These are phyloP conservation scores for Chaetoderma sp. DNA, from an alignment of 2,888 invertebrate species.

Conservation along the genomic window DNA sequence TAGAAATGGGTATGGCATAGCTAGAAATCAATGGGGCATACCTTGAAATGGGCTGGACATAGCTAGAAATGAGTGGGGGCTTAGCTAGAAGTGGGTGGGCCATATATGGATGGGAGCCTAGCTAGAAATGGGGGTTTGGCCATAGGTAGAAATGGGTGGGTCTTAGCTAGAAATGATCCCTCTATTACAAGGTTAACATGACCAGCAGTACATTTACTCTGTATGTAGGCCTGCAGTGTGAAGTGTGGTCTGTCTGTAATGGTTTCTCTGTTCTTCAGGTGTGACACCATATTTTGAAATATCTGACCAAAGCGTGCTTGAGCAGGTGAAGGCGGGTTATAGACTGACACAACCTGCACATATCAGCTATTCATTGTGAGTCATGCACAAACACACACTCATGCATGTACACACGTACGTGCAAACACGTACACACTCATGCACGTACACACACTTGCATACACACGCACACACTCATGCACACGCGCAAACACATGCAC, in stretches of 20 bases:
- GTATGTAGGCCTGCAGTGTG: neutral
- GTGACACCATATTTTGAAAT: slow-evolving; percentile 95
- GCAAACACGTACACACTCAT: neutral
- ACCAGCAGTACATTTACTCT: neutral
- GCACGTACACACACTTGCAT: neutral
- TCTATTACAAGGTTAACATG: neutral
- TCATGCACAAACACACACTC: slow-evolving; percentile 21
- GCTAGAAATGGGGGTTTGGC: no score
- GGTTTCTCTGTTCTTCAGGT: slow-evolving; percentile 73
- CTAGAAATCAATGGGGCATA: no score
- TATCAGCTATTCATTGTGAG: slow-evolving; percentile 84
- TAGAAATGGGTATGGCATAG: no score
- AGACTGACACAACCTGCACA: slow-evolving; percentile 93
- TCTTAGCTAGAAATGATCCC: neutral
- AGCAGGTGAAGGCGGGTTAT: slow-evolving; percentile 84
- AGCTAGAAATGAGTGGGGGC: no score
- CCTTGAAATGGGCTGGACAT: no score
- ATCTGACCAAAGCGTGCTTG: slow-evolving; percentile 89
- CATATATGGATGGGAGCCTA: no score
- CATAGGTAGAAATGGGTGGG: neutral
- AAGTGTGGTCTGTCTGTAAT: neutral
- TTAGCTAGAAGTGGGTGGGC: no score
- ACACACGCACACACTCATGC: no score
- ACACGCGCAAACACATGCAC: no score
- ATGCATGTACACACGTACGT: slow-evolving; percentile 9